These are phyloP conservation scores for Autographa gamma DNA, from an alignment of 2,888 invertebrate genomes.

Conservation along the genomic window DNA sequence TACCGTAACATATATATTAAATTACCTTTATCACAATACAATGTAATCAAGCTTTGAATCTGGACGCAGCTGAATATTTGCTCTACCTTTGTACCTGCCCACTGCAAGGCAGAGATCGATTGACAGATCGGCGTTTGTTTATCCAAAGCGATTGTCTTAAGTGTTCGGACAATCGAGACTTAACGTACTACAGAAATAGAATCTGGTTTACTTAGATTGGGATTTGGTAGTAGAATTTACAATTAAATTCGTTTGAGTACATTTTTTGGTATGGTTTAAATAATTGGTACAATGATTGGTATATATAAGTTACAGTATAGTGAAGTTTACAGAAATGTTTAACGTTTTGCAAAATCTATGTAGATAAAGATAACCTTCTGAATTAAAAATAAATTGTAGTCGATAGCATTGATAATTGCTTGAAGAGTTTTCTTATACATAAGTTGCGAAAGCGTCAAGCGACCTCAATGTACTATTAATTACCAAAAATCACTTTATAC, in stretches of 20 bases:
- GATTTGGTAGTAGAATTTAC: neutral
- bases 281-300: too few species aligned
- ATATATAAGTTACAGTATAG: too few species aligned
- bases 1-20: too few species aligned
- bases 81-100: neutral
- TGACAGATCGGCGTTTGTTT: constrained; percentile 4
- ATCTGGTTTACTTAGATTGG: neutral
- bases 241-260: neutral
- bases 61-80: neutral
- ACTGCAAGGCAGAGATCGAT: constrained; percentile 1
- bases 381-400: too few species aligned
- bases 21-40: neutral
- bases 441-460: neutral
- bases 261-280: too few species aligned
- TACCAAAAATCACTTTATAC: constrained; percentile 31
- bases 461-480: constrained; percentile 21
- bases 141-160: constrained; percentile 4
- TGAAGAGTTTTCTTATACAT: neutral
- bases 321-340: too few species aligned
- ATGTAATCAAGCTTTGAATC: neutral
- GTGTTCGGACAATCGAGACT: neutral
- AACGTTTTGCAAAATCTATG: too few species aligned
- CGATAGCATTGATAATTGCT: neutral
- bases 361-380: too few species aligned
- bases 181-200: neutral